Conservation (phyloP, 2,113 vertebrate genomes). For the Girardinichthys multiradiatus region DNA sequence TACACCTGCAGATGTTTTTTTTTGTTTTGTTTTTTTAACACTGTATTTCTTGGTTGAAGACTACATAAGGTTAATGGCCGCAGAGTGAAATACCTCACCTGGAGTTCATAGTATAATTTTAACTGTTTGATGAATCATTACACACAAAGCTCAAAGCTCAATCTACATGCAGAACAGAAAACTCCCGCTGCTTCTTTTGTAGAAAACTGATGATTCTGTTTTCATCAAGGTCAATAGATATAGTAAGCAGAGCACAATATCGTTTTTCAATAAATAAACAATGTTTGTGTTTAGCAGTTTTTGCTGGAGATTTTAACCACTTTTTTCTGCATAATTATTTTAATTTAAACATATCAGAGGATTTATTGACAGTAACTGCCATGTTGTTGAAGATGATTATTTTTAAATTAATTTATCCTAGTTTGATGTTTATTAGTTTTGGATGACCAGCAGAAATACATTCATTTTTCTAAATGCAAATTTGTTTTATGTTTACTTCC, state of each 20-base stretch:
- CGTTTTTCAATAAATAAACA: neutral
- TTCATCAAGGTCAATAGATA: neutral
- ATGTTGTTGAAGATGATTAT: neutral
- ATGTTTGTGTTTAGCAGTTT: too few relatives aligned
- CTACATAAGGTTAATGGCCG: neutral
- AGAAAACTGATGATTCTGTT: neutral
- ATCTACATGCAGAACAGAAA: neutral
- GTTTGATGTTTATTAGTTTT: neutral
- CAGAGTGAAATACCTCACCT: neutral
- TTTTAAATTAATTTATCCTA: neutral
- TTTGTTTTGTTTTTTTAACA: too few relatives aligned
- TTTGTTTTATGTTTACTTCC: too few relatives aligned
- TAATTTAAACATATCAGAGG: neutral
- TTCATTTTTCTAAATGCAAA: too few relatives aligned
- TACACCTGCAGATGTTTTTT: too few relatives aligned
- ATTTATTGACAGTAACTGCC: neutral
- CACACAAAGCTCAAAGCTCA: slow-evolving; percentile 7
- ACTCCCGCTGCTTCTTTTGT: neutral
- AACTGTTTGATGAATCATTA: slow-evolving; percentile 44
- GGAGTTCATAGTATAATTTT: neutral
- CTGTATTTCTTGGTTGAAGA: neutral
- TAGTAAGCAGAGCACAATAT: neutral
- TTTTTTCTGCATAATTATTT: neutral
- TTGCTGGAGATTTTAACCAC: too few relatives aligned
- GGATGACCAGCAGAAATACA: neutral